Base-by-base conservation (phyloP, 1,140 invertebrate species). In the Armadillidium nasatum region DNA sequence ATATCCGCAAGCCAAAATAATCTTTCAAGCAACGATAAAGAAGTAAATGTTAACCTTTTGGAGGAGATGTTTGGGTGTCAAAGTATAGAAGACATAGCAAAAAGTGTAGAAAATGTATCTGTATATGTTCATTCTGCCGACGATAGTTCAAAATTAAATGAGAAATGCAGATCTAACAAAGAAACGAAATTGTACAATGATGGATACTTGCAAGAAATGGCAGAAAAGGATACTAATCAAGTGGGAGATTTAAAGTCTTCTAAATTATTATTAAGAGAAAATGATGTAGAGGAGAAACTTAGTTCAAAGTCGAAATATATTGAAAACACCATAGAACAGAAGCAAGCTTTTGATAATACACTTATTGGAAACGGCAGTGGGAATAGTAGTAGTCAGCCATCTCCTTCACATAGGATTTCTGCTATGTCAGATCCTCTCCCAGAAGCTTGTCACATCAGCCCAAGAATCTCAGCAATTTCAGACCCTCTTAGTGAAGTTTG, bases 371-470 rank as follows among this genome's bases (percentile, higher is more conserved):
- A 23, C 43, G 74, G 77, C 23, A 75, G 77, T 60, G 71, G 74
- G 19, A 78, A 76, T 44, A 78, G 77, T 60, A 79, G 78, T 44
- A 79, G 72, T 50, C 78, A 79, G 75, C 75, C 75, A n/a, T 79
- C 78, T 44, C 78, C 78, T 7, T 79, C 78, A 13, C 78, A 76
- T 72, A 46, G 78, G 33, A 76, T 79, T 43, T 79, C 78, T 10
- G 54, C 75, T 44, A 79, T 79, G 78, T 79, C 78, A n/a, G 78
- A 79, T 74, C 78, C 78, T n/a, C 67, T 79, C 10, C 78, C 78
- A 13, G 78, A 79, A 15, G 76, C 78, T 0, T 79, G 78, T 54
- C 78, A 76, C 15, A 70, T 73, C 50, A 81, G 75, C 43, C 79
- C 78, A 22, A 75, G 78, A 71, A 76, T 79, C 70, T 73, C 78